Percentiles rank a stretch among this genome's conserved stretches.
These are phyloP conservation scores for Diogma glabrata DNA, from an alignment of 2,888 invertebrate species.

Conservation along the genomic window DNA sequence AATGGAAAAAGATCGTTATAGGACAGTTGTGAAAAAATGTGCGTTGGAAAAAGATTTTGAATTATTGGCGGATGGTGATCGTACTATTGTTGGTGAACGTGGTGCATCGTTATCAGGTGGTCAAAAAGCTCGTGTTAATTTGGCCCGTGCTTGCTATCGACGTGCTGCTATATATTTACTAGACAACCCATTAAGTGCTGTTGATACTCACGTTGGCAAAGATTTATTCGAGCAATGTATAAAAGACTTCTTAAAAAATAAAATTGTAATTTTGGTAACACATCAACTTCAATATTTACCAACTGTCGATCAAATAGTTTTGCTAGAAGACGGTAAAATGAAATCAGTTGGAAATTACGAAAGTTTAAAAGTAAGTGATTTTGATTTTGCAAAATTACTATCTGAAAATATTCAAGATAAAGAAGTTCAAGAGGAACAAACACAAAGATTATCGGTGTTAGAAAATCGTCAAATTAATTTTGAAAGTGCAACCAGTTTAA, in stretches of 20 bases:
- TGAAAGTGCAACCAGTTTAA: conserved; percentile 19
- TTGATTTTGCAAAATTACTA: conserved; percentile 66
- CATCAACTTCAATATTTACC: conserved; percentile 65
- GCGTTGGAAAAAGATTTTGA: conserved; percentile 37
- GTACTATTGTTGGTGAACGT: conserved; percentile 55
- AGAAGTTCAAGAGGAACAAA: not conserved
- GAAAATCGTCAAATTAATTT: conserved; percentile 28
- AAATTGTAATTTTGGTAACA: conserved; percentile 60
- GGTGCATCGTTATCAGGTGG: conserved; percentile 67
- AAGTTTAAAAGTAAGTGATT: conserved; percentile 56
- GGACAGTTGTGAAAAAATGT: conserved; percentile 33
- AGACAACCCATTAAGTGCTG: conserved; percentile 76
- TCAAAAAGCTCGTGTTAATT: conserved; percentile 69
- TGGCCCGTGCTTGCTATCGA: conserved; percentile 69
- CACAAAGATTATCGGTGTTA: not conserved
- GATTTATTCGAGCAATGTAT: conserved; percentile 57
- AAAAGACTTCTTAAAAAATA: conserved; percentile 43
- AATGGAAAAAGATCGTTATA: conserved; percentile 40
- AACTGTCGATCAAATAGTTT: conserved; percentile 38
- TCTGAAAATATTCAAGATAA: conserved; percentile 30
- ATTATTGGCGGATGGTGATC: conserved; percentile 40
- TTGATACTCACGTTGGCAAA: conserved; percentile 72
- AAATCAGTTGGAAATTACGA: conserved; percentile 57
- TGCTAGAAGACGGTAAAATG: conserved; percentile 15
- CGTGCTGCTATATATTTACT: conserved; percentile 70